Percentiles rank a stretch among this genome's conserved stretches.
phyloP scores from a whole-genome alignment of 1,140 invertebrate species.

The Pogonognathellus flavescens region DNA sequence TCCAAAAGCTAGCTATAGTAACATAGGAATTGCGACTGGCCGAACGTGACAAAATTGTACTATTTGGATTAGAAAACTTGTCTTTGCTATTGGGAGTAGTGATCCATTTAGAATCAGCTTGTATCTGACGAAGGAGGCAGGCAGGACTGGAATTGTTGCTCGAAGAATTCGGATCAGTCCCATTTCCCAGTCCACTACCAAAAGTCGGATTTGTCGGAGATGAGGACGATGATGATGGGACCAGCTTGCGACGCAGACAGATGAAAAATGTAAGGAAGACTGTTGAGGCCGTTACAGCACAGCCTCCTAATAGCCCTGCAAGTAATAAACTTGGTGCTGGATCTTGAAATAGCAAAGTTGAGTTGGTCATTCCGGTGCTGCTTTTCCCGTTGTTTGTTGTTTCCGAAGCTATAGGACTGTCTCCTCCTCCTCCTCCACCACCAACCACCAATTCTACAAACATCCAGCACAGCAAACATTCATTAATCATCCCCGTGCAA shows the following conservation, averaged over 20 bases:
- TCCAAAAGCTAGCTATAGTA: conserved; percentile 67
- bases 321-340: conserved; percentile 65
- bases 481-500: conserved; percentile 41
- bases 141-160: conserved; percentile 67
- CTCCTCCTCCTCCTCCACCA: conserved; percentile 11
- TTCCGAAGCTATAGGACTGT: conserved; percentile 8
- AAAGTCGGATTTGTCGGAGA: conserved; percentile 30
- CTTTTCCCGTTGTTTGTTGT: conserved; percentile 7
- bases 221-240: conserved; percentile 60
- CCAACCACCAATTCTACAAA: conserved; percentile 23
- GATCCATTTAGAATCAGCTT: conserved; percentile 59
- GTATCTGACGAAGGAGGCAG: conserved; percentile 64
- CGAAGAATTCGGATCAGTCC: conserved; percentile 58
- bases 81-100: conserved; percentile 20
- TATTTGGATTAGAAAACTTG: conserved; percentile 55
- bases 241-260: conserved; percentile 66
- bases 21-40: conserved; percentile 64
- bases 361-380: conserved; percentile 39
- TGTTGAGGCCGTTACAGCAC: conserved; percentile 65
- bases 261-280: conserved; percentile 67
- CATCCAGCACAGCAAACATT: conserved; percentile 45
- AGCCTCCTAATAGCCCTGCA: conserved; percentile 66
- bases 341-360: conserved; percentile 61
- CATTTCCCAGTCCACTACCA: conserved; percentile 39
- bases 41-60: conserved; percentile 54